Evolutionary conservation across 92 coral and sea anemone genomes (phyloP), one percentile per base, ranked within the genome.

Genomic region (Palythoa grandiflora): DNA sequence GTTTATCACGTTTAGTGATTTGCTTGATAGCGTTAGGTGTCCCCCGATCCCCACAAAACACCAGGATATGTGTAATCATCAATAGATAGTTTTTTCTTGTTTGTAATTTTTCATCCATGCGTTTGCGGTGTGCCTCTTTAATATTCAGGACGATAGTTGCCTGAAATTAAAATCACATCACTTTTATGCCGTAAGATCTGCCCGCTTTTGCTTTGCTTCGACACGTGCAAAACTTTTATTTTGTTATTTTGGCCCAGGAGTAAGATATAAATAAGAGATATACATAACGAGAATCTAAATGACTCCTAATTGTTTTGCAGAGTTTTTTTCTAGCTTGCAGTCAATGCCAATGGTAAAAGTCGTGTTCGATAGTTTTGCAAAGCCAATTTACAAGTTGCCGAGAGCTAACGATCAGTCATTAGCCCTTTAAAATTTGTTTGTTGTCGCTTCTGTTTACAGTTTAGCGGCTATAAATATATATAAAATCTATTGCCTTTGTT

Each of bases 381-480:
- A 81, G 86, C 86, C 75, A 81, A 81, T 91, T 91, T 91, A 91
- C 91, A 91, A 80, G 79, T 81, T 81, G 75, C 86, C 55, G 19
- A 77, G 54, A 65, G 83, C 83, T 77, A 63, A 84, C 53, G 38
- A 9, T 12, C 53, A 79, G 71, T 61, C 91, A 74, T 19, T 88
- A 70, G 80, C 54, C 81, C 40, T 83, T 87, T 75, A 53, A 76
- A 88, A 61, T 68, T 71, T 50, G 77, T 91, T 83, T 88, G 71
- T 66, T 39, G 75, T 40, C 79, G 61, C 73, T 21, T 38, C 66
- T 39, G 79, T 83, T 86, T 90, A 57, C 61, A 51, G 71, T 53
- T 85, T 50, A 54, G 73, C 19, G 68, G 66, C 68, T 28, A 8
- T 60, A 52, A 38, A 60, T 81, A 47, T 20, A 39, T 21, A 68